Evolutionary conservation across 2,113 vertebrate species (phyloP), one percentile per base, ranked within the genome.

Genomic region (Trogon surrucura): DNA sequence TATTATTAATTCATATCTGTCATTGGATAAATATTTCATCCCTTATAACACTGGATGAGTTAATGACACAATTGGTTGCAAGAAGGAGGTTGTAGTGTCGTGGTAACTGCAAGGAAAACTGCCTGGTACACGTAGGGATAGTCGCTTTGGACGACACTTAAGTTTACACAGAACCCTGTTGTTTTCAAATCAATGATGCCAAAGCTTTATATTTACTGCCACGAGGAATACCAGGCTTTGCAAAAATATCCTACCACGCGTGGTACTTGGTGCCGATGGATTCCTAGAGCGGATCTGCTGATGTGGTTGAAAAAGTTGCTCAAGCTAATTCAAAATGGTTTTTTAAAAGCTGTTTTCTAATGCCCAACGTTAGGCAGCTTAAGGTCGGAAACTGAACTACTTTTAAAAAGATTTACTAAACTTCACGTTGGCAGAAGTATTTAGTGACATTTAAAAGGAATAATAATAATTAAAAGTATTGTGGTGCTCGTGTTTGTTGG

Each of bases 251-350:
- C 25, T 50, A 3, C 83, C 32, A 19, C 2, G 1, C 15, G 2
- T 3, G 13, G 9, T 16, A 13, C n/a, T n/a, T 53, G 5, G 16
- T 32, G 50, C 73, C 1, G 5, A 25, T 6, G 4, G 51, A 54
- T 56, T 81, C 47, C 38, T 54, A 30, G 41, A 32, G 70, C 38
- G 65, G 88, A 51, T 79, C 78, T 72, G 58, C 32, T 32, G 50
- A 58, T 53, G 54, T 67, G 34, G 19, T 26, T 20, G 17, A 38
- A 74, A 72, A 79, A 53, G 26, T 72, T 65, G n/a, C 58, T 57
- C 11, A 7, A 34, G 54, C 17, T 79, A 41, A 32, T 60, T 64
- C 2, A 0, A 53, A 75, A 17, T 0, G 41, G 0, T 5, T 64
- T 66, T 69, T 48, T 44, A 62, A 53, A 85, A 77, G 36, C 45